Conservation (phyloP, 2,888 invertebrate genomes). For the Amblyjoppa proteus region DNA sequence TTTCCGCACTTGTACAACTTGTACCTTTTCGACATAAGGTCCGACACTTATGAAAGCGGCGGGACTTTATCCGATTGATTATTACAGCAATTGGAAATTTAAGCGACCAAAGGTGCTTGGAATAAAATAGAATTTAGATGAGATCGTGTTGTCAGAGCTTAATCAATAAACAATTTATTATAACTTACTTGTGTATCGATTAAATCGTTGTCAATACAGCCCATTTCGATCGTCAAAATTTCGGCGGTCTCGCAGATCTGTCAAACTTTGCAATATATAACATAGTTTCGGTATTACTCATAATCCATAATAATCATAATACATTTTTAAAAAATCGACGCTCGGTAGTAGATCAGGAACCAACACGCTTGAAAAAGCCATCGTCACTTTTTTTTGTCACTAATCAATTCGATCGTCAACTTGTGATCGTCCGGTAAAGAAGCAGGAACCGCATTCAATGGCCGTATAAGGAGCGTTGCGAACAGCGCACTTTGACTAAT, state of each 20-base stretch:
- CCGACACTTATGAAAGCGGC: not conserved
- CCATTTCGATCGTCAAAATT: not conserved
- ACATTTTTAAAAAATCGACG: not conserved
- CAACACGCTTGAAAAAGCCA: not conserved
- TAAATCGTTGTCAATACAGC: not conserved
- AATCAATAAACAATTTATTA: not conserved
- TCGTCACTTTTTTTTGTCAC: not conserved
- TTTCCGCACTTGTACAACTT: too few species aligned
- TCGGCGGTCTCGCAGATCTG: not conserved
- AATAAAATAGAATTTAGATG: not conserved
- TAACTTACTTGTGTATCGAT: not conserved
- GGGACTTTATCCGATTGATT: not conserved
- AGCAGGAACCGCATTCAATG: constrained; percentile 45
- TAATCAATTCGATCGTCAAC: constrained; percentile 37
- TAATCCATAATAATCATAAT: not conserved
- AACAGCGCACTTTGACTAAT: constrained; percentile 36
- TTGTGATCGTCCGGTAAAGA: constrained; percentile 34
- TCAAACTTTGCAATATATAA: not conserved
- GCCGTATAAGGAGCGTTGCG: constrained; percentile 68
- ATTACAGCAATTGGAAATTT: not conserved
- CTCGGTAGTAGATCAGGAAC: not conserved
- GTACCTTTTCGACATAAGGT: not conserved
- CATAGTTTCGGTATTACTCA: not conserved
- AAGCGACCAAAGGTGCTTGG: not conserved
- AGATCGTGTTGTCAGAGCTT: not conserved